Conservation (phyloP, 2,888 invertebrate species). For the Athripsodes cinereus region DNA sequence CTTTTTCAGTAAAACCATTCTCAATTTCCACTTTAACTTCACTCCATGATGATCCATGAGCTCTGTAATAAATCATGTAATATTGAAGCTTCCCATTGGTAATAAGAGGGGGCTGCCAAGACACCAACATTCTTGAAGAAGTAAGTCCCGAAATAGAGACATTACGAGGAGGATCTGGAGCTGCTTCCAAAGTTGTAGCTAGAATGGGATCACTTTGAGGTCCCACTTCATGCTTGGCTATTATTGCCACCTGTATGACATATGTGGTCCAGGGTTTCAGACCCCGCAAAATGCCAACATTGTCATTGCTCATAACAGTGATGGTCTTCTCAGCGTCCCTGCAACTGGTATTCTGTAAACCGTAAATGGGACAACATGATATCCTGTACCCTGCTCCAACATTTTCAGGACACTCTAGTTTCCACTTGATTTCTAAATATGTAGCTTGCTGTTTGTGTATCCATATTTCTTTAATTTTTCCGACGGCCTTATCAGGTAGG, state of each 20-base stretch:
- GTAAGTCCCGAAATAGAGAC: conserved; percentile 53
- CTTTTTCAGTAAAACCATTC: conserved; percentile 28
- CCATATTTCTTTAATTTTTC: conserved; percentile 54
- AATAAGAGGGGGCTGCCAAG: conserved; percentile 63
- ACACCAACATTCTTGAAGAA: conserved; percentile 55
- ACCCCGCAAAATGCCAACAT: conserved; percentile 50
- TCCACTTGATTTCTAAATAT: conserved; percentile 66
- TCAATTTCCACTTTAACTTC: conserved; percentile 6
- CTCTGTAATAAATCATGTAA: conserved; percentile 56
- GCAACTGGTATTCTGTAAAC: conserved; percentile 50
- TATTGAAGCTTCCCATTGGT: conserved; percentile 69
- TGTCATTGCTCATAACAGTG: conserved; percentile 28
- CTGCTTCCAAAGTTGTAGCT: conserved; percentile 65
- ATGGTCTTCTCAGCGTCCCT: conserved; percentile 41
- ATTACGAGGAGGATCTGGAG: conserved; percentile 54
- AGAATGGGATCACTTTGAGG: conserved; percentile 54
- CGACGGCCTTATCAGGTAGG: conserved; percentile 38
- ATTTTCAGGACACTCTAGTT: conserved; percentile 67
- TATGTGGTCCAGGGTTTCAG: conserved; percentile 73
- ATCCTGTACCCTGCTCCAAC: conserved; percentile 69
- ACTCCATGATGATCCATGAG: conserved; percentile 12
- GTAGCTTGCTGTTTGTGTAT: conserved; percentile 44
- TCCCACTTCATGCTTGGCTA: conserved; percentile 49
- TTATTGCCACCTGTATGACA: conserved; percentile 61
- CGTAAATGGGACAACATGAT: conserved; percentile 63